phyloP scores from a whole-genome alignment of 1,140 invertebrate species.

The Gyrodactylus salaris region DNA sequence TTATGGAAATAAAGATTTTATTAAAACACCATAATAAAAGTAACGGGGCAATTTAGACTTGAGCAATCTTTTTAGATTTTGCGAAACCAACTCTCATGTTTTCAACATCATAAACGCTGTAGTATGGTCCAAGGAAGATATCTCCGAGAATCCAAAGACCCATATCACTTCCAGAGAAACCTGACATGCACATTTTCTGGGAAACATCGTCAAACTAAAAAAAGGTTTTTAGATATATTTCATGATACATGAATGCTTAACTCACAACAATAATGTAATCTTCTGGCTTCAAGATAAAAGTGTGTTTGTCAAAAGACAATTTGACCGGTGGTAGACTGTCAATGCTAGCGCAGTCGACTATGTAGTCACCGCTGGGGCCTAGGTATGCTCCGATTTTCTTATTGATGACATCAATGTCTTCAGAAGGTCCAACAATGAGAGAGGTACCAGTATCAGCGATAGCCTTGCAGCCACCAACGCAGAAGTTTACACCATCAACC shows the following conservation, averaged over 20 bases:
- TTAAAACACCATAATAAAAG: too few species aligned
- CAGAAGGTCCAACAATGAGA: constrained; percentile 76
- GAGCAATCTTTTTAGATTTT: not conserved
- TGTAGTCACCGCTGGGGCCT: not conserved
- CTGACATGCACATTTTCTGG: constrained; percentile 67
- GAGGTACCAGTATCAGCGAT: constrained; percentile 95
- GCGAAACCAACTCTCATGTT: constrained; percentile 76
- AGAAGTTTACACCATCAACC: too few species aligned
- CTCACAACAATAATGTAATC: too few species aligned
- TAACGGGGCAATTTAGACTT: too few species aligned
- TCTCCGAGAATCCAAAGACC: constrained; percentile 28
- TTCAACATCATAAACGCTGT: constrained; percentile 68
- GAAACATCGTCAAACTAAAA: too few species aligned
- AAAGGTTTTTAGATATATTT: too few species aligned
- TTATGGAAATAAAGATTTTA: too few species aligned
- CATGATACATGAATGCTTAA: too few species aligned
- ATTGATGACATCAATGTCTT: not conserved
- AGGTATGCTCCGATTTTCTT: not conserved
- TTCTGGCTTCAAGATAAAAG: not conserved
- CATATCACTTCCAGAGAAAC: constrained; percentile 43
- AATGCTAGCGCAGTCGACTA: too few species aligned
- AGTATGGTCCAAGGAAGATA: constrained; percentile 74
- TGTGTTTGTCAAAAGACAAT: too few species aligned
- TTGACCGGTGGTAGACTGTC: too few species aligned
- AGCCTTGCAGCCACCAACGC: constrained; percentile 49